Percentiles rank a stretch among this genome's conserved stretches.
These are phyloP conservation scores for Trachymyrmex septentrionalis DNA, from an alignment of 1,140 invertebrate genomes.

Conservation along the genomic window DNA sequence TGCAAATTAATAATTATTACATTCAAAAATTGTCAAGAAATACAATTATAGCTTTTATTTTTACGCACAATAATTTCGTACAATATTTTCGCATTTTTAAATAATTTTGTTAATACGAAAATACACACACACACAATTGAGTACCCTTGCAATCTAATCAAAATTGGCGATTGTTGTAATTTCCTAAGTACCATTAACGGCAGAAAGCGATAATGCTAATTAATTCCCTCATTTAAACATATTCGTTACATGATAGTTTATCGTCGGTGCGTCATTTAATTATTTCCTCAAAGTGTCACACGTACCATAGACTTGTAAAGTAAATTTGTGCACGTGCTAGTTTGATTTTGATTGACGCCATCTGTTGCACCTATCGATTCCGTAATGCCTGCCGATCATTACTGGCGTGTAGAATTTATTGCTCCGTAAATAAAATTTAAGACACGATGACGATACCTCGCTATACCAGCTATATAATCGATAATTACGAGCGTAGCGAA, in stretches of 20 bases:
- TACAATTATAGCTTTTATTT: neutral
- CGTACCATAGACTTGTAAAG: neutral
- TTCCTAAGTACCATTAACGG: constrained; percentile 27
- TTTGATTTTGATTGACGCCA: constrained; percentile 48
- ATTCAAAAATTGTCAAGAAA: neutral
- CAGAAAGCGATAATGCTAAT: constrained; percentile 14
- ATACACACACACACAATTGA: neutral
- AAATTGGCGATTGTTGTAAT: neutral
- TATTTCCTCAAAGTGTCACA: constrained; percentile 45
- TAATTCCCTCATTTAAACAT: constrained; percentile 62
- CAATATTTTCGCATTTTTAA: neutral
- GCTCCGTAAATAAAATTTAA: constrained; percentile 68
- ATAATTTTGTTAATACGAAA: neutral
- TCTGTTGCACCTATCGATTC: constrained; percentile 69
- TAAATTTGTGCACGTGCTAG: constrained; percentile 35
- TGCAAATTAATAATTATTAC: constrained; percentile 2
- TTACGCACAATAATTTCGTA: neutral
- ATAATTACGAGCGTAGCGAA: constrained; percentile 43
- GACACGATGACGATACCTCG: constrained; percentile 25
- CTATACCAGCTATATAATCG: constrained; percentile 31
- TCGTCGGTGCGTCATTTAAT: constrained; percentile 58
- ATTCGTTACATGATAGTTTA: constrained; percentile 56
- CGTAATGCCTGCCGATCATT: constrained; percentile 59
- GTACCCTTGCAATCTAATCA: neutral
- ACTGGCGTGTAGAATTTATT: constrained; percentile 64